phyloP scores from a whole-genome alignment of 2,888 invertebrate species.

The Eupithecia tripunctaria region DNA sequence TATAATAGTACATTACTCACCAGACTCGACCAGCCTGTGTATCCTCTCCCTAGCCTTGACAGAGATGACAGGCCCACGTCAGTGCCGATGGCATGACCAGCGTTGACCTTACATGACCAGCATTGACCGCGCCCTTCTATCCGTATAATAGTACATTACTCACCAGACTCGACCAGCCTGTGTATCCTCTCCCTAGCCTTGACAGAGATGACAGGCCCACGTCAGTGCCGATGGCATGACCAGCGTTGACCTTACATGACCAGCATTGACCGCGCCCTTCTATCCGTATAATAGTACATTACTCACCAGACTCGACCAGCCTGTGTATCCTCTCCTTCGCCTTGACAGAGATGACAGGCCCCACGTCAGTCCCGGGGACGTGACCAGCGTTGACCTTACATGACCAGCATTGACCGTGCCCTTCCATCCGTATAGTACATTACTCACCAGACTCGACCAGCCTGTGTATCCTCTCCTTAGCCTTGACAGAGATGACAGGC shows the following conservation, averaged over 20 bases:
- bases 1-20: no score
- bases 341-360: constrained; percentile 97
- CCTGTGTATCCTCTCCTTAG: constrained; percentile 92
- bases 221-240: constrained; percentile 91
- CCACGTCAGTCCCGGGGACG: constrained; percentile 91
- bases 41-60: no score
- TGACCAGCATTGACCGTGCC: no score
- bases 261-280: neutral
- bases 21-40: no score
- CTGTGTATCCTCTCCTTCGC: constrained; percentile 93
- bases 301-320: constrained; percentile 90
- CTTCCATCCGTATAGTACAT: no score
- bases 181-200: constrained; percentile 94
- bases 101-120: no score
- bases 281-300: neutral
- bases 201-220: constrained; percentile 96
- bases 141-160: constrained; percentile 12
- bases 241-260: constrained; percentile 94
- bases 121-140: no score
- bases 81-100: no score
- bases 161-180: constrained; percentile 91
- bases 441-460: constrained; percentile 90
- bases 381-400: constrained; percentile 97
- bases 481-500: constrained; percentile 96
- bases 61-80: no score